Conservation (phyloP, 2,888 invertebrate genomes). For the Dolomedes plantarius region DNA sequence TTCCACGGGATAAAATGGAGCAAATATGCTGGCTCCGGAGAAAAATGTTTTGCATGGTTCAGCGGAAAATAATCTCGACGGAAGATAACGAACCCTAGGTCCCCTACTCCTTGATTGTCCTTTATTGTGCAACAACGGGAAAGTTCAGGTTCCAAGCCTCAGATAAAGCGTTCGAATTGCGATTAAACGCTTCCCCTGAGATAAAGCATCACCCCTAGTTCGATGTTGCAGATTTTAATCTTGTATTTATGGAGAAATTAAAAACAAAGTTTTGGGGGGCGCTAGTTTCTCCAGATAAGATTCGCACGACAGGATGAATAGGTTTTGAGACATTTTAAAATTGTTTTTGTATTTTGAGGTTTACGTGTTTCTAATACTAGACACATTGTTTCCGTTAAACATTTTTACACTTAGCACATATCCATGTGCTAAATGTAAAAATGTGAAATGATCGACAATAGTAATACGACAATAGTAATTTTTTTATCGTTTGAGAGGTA, state of each 20-base stretch:
- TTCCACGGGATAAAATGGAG: background rate
- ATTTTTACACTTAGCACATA: no score
- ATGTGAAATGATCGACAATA: no score
- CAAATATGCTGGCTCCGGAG: slow-evolving; percentile 10
- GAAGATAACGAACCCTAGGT: background rate
- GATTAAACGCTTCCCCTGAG: background rate
- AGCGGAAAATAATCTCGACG: slow-evolving; percentile 6
- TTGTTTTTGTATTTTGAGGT: no score
- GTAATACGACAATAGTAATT: no score
- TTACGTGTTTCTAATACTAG: no score
- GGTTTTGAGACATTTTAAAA: no score
- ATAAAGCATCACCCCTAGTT: background rate
- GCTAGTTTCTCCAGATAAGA: no score
- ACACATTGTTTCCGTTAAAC: no score
- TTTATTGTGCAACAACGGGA: background rate
- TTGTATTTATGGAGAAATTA: background rate
- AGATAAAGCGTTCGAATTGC: background rate
- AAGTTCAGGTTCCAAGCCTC: background rate
- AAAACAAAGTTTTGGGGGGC: background rate
- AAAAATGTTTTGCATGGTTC: slow-evolving; percentile 10
- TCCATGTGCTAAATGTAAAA: no score
- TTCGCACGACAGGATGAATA: no score
- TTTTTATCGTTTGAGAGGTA: no score
- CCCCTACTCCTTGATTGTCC: background rate
- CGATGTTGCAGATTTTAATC: background rate